Conservation (phyloP, 2,888 invertebrate genomes). For the Eledona agricola region DNA sequence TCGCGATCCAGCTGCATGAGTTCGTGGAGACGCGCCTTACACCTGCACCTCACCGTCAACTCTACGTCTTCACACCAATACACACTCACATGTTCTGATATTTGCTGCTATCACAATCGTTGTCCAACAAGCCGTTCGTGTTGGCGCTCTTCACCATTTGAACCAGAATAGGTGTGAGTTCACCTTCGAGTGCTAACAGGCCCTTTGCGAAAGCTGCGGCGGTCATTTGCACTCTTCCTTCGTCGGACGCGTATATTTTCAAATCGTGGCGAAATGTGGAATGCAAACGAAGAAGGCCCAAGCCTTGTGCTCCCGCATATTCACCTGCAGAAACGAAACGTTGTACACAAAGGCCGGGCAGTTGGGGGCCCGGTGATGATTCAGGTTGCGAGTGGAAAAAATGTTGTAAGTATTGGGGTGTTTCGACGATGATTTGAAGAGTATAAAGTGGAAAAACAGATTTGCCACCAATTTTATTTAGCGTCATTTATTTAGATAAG, state of each 20-base stretch:
- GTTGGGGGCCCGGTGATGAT: too few species aligned
- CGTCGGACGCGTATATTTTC: slow-evolving; percentile 99
- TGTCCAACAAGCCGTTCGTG: slow-evolving; percentile 96
- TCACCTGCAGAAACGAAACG: slow-evolving; percentile 68
- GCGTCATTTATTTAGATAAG: too few species aligned
- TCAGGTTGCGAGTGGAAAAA: too few species aligned
- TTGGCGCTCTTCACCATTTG: slow-evolving; percentile 99
- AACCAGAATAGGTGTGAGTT: slow-evolving; percentile 97
- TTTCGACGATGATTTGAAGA: too few species aligned
- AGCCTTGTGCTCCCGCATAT: slow-evolving; percentile 92
- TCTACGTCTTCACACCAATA: too few species aligned
- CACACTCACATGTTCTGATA: slow-evolving; percentile 93
- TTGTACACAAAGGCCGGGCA: too few species aligned
- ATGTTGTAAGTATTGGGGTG: too few species aligned
- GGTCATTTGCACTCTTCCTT: slow-evolving; percentile 99
- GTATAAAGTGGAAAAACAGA: too few species aligned
- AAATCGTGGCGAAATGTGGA: slow-evolving; percentile 99
- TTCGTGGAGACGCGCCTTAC: slow-evolving; percentile 93
- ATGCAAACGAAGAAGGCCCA: slow-evolving; percentile 93
- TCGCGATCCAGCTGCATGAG: slow-evolving; percentile 90
- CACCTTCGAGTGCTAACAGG: slow-evolving; percentile 94
- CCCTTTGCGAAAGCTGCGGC: slow-evolving; percentile 99
- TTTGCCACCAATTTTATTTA: too few species aligned
- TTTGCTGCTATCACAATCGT: slow-evolving; percentile 97
- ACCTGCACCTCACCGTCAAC: too few species aligned